These are phyloP conservation scores for Thecophora atra DNA, from an alignment of 2,888 invertebrate species.

Conservation along the genomic window DNA sequence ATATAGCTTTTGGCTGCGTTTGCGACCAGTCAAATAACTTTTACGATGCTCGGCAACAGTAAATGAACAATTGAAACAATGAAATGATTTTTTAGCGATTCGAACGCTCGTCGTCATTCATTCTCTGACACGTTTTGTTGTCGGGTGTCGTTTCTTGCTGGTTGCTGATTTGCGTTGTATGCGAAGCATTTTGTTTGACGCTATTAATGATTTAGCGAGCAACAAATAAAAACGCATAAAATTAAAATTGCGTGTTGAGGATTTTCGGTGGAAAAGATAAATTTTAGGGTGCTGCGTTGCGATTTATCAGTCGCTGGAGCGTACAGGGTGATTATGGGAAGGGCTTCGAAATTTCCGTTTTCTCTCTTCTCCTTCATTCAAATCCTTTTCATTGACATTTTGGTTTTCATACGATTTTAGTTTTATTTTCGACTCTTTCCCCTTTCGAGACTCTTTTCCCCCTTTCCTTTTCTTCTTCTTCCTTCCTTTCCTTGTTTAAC, in stretches of 20 bases:
- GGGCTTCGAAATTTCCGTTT: no score
- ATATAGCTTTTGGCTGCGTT: not conserved
- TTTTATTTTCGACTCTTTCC: no score
- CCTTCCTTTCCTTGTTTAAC: not conserved
- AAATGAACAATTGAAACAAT: constrained; percentile 14
- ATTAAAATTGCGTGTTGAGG: not conserved
- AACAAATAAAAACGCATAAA: no score
- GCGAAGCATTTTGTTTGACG: not conserved
- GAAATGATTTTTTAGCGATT: constrained; percentile 26
- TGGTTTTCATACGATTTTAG: no score
- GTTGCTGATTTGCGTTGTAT: not conserved
- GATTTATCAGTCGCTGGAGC: no score
- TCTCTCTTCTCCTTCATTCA: no score
- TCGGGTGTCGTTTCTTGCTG: not conserved
- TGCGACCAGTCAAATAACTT: not conserved
- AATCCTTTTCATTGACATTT: no score
- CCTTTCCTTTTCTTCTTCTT: no score
- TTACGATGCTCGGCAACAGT: not conserved
- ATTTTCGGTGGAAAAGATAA: not conserved
- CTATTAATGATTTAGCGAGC: not conserved
- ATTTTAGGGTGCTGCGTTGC: not conserved
- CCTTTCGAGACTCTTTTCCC: no score
- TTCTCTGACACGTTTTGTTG: constrained; percentile 18
- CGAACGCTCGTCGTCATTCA: constrained; percentile 13
- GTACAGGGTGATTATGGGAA: no score